Percentiles rank a stretch among this genome's conserved stretches.
These are phyloP conservation scores for Galeruca laticollis DNA, from an alignment of 2,888 invertebrate species.

Conservation along the genomic window DNA sequence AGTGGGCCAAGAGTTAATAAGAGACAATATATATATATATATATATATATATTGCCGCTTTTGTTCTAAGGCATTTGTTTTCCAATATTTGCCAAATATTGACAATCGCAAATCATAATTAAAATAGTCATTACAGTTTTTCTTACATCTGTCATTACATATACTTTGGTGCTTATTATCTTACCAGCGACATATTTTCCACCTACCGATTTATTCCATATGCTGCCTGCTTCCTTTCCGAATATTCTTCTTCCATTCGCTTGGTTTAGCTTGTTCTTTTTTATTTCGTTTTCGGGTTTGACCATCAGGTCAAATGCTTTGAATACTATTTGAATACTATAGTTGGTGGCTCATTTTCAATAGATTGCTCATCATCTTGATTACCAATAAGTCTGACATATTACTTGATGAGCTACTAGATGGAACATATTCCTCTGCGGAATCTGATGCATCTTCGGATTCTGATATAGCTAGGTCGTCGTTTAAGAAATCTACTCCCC, in stretches of 20 bases:
- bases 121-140: background rate
- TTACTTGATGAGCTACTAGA: background rate
- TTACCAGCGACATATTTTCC: background rate
- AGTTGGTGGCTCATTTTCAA: background rate
- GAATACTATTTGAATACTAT: too few relatives aligned
- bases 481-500: background rate
- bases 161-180: background rate
- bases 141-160: background rate
- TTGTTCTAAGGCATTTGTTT: conserved; percentile 2
- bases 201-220: background rate
- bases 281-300: background rate
- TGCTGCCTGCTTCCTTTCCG: background rate
- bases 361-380: background rate
- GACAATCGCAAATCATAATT: background rate
- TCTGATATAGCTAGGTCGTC: background rate
- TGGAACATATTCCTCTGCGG: conserved; percentile 2
- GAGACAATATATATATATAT: background rate
- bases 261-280: conserved; percentile 2
- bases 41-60: too few relatives aligned
- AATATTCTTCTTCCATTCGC: background rate
- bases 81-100: background rate
- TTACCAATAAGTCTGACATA: conserved; percentile 4
- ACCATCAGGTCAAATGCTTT: background rate
- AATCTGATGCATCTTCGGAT: conserved; percentile 2
- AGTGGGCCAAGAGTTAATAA: background rate